Evolutionary conservation across 2,888 invertebrate genomes (phyloP).

Genomic region (Eledone cirrhosa): DNA sequence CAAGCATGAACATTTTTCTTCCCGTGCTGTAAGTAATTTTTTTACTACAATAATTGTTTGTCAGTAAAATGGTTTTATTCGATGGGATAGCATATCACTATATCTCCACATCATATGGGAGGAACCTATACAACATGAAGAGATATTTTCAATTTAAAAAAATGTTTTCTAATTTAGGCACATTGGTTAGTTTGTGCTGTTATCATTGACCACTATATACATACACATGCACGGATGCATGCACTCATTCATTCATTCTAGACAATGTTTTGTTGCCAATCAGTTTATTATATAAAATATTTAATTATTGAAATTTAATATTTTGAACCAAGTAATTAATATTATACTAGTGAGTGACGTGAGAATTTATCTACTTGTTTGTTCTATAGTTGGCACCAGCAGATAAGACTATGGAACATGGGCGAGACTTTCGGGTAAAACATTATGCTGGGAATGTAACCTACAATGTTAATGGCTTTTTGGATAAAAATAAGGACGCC

Average conservation of each 20-base stretch:
- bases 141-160: too few species aligned
- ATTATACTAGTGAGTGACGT: neutral
- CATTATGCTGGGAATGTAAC: conserved; percentile 98
- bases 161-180: too few species aligned
- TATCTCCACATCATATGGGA: too few species aligned
- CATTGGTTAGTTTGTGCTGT: too few species aligned
- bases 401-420: conserved; percentile 69
- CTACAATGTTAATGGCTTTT: conserved; percentile 87
- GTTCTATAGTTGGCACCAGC: conserved; percentile 60
- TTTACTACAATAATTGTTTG: neutral
- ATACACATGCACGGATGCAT: too few species aligned
- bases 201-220: too few species aligned
- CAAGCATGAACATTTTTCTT: conserved; percentile 89
- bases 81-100: too few species aligned
- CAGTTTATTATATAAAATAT: neutral
- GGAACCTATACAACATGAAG: too few species aligned
- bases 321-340: neutral
- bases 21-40: conserved; percentile 74
- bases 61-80: too few species aligned
- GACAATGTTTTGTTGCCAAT: too few species aligned
- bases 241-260: too few species aligned
- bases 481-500: conserved; percentile 97
- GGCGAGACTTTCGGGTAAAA: conserved; percentile 70
- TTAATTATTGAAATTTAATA: neutral
- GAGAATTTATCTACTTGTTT: neutral